Evolutionary conservation across 2,888 invertebrate genomes (phyloP).

Genomic region (Agonopterix subpropinquella): DNA sequence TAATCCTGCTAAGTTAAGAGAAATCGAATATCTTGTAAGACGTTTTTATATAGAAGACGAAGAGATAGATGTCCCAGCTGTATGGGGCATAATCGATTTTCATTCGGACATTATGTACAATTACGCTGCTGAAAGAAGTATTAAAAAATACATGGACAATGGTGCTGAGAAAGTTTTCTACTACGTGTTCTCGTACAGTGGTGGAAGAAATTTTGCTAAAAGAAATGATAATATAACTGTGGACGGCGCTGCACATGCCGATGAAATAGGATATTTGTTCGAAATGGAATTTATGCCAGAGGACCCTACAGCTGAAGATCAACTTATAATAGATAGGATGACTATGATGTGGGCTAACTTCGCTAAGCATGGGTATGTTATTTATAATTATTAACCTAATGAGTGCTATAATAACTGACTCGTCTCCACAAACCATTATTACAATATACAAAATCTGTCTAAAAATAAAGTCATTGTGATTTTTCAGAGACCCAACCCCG

Average conservation of each 20-base stretch:
- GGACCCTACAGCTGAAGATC: conserved; percentile 25
- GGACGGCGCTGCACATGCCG: conserved; percentile 33
- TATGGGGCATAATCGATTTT: neutral
- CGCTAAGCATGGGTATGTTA: conserved; percentile 42
- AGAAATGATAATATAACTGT: conserved; percentile 16
- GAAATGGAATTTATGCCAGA: conserved; percentile 12
- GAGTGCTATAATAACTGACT: neutral
- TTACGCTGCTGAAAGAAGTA: conserved; percentile 2
- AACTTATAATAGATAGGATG: conserved; percentile 37
- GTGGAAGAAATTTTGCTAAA: conserved; percentile 27
- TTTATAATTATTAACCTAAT: neutral
- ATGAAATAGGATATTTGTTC: conserved; percentile 47
- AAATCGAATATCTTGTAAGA: neutral
- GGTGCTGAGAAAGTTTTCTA: conserved; percentile 8
- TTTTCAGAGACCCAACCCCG: conserved; percentile 4
- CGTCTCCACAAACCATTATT: neutral
- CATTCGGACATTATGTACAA: conserved; percentile 4
- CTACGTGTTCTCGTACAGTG: conserved; percentile 21
- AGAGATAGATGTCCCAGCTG: neutral
- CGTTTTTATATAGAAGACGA: conserved; percentile 3
- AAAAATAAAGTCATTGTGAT: neutral
- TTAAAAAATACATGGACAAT: conserved; percentile 15
- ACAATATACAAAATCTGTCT: too few relatives aligned
- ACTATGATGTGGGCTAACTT: conserved; percentile 58
- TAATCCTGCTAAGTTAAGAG: neutral